Base-by-base conservation (phyloP, 2,113 vertebrate genomes). In the Oreochromis tanganicae region DNA sequence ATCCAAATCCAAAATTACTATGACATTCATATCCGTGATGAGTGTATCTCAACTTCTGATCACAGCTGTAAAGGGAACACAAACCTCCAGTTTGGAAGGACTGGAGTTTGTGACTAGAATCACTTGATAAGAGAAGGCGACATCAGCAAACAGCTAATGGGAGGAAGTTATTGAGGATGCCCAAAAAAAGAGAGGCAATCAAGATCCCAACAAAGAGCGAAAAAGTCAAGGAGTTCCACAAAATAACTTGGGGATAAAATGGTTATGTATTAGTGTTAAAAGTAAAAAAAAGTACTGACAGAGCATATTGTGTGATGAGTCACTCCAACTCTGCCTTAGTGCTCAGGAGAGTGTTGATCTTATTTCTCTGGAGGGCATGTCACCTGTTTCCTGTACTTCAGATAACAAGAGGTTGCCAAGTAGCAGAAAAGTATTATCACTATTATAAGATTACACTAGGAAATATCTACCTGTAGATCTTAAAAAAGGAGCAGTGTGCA, bases 271-370 rank as follows among this genome's bases (percentile, higher is more conserved):
- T 84, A 82, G 14, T 36, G 55, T 82, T 59, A 88, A 92, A 83
- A 87, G 83, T 73, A 61, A 54, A 19, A 50, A 91, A 88, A 82
- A 10, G 17, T 17, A n/a, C n/a, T 13, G 29, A 8, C 80, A 87
- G 81, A 80, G 63, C 46, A 66, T 54, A 91, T 86, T 94, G 89
- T 88, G 66, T 89, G 89, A 92, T 93, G 89, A 92, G 82, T 84
- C 86, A 80, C 66, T 83, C 27, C 46, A 55, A 38, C 59, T 68
- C 14, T 82, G 78, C 68, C 83, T 27, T 38, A 24, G 48, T 36
- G 81, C 81, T 86, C 34, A 55, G 66, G 41, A 82, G 34, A 59
- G 73, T 75, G 90, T 84, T 86, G 82, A 83, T 61, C 43, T 48
- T 61, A 29, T 81, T 81, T 83, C 85, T 88, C 66, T 80, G 19